phyloP scores from a whole-genome alignment of 2,888 invertebrate species.

The Temnothorax rugatulus region DNA sequence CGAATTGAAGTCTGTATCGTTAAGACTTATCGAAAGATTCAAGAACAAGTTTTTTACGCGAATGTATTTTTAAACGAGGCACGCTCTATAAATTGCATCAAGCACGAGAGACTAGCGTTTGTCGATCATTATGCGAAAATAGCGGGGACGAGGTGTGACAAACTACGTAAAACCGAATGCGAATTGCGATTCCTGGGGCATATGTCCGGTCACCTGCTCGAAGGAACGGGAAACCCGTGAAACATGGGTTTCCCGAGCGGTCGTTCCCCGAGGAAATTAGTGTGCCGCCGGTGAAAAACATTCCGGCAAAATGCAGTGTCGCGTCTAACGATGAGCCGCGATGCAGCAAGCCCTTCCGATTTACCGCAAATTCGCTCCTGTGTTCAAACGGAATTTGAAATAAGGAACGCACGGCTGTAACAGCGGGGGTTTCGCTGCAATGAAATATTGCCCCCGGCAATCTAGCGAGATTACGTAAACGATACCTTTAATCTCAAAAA shows the following conservation, averaged over 20 bases:
- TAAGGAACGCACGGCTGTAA: constrained; percentile 38
- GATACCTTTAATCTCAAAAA: constrained; percentile 11
- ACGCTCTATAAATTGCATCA: background rate
- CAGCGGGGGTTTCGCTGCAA: background rate
- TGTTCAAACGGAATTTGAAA: constrained; percentile 43
- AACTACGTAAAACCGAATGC: constrained; percentile 31
- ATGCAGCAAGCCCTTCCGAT: constrained; percentile 28
- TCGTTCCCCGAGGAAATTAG: constrained; percentile 57
- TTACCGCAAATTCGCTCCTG: constrained; percentile 38
- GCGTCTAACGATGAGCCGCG: constrained; percentile 45
- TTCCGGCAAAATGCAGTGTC: constrained; percentile 42
- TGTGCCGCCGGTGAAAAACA: constrained; percentile 41
- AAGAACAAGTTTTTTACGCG: background rate
- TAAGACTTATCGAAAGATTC: background rate
- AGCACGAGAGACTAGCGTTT: background rate
- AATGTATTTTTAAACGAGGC: too few relatives aligned
- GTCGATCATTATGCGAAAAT: background rate
- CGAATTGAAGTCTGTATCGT: background rate
- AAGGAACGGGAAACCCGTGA: constrained; percentile 38
- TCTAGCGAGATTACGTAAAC: constrained; percentile 20
- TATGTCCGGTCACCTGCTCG: constrained; percentile 32
- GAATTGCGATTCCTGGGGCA: constrained; percentile 49
- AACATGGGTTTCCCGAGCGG: constrained; percentile 47
- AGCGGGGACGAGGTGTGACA: background rate
- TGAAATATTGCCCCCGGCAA: constrained; percentile 19